Evolutionary conservation across 37 sponge, comb jelly and placozoan species (phyloP), one percentile per base, ranked within the genome.

Genomic region (Aplysina aerophoba): DNA sequence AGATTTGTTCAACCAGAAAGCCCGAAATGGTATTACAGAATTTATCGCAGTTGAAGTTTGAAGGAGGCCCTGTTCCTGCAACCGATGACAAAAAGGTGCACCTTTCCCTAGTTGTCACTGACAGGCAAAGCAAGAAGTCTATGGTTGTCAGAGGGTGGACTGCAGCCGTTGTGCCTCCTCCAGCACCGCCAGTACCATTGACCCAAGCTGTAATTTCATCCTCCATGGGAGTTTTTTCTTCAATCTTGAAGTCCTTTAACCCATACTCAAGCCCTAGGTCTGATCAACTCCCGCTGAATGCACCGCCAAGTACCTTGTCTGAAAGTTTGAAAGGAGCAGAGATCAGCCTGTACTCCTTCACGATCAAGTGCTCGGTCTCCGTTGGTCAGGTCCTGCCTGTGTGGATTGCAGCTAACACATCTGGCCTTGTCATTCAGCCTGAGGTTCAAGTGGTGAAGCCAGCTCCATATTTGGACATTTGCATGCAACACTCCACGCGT

Each of bases 371-470:
- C 12, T 25, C 44, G 25, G 21, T 75, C 21, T 21, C 78, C 33
- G 22, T 40, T 15, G 54, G 54, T 19, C 54, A 75, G 37, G 25
- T 41, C 3, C 78, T 75, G 21, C 78, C 78, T 40, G 78, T 75
- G 44, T 75, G 78, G 78, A 36, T 75, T 24, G 78, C 44, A 11
- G 78, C 78, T 1, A 50, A 75, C 25, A 75, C 78, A 19, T 31
- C 38, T 22, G 54, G 54, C 13, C 78, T 50, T n/a, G 54, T 75
- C 5, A 75, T 75, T 36, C 44, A 75, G 30, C 85, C 89, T 15
- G 38, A 22, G 31, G 33, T 89, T 24, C 89, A 89, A 73, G 44
- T 89, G 39, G 44, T 89, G 25, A 74, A 83, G 54, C 41, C 85
- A 0, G 79, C 81, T 20, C 89, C 89, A 20, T 61, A 64, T 38